These are phyloP conservation scores for Carassius gibelio DNA, from an alignment of 2,113 vertebrate genomes.

Conservation along the genomic window DNA sequence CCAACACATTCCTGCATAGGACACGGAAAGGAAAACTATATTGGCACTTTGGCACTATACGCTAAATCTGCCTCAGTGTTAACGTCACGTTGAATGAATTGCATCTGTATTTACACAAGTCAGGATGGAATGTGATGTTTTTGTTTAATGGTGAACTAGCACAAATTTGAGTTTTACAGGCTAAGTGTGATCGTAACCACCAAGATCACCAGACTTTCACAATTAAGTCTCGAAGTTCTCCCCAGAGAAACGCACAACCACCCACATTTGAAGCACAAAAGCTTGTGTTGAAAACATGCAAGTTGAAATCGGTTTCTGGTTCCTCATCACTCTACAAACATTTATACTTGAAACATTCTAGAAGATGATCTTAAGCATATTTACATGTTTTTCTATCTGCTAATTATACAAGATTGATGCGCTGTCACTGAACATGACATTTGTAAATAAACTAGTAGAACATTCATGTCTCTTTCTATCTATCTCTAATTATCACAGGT, in stretches of 20 bases:
- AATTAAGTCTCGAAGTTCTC: conserved; percentile 15
- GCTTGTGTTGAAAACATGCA: conserved; percentile 19
- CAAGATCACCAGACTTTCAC: not conserved
- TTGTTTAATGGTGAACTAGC: conserved; percentile 35
- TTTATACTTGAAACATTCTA: conserved; percentile 35
- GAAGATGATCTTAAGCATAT: conserved; percentile 1
- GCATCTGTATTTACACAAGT: not conserved
- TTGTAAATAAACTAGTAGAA: not conserved
- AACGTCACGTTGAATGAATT: conserved; percentile 5
- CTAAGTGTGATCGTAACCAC: conserved; percentile 16
- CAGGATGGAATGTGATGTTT: conserved; percentile 5
- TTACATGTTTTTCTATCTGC: conserved; percentile 4
- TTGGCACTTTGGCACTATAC: not conserved
- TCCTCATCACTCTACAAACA: conserved; percentile 35
- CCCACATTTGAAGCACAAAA: not conserved
- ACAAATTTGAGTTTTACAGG: conserved; percentile 37
- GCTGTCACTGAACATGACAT: not conserved
- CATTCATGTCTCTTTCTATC: conserved; percentile 6
- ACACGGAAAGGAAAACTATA: not conserved
- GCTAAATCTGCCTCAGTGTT: not conserved
- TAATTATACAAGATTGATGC: not conserved
- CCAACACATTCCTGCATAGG: conserved; percentile 32
- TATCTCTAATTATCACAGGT: conserved; percentile 20
- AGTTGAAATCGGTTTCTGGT: conserved; percentile 39
- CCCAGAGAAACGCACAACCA: not conserved